These are phyloP conservation scores for Hirudo medicinalis DNA, from an alignment of 1,140 invertebrate genomes.

Conservation along the genomic window DNA sequence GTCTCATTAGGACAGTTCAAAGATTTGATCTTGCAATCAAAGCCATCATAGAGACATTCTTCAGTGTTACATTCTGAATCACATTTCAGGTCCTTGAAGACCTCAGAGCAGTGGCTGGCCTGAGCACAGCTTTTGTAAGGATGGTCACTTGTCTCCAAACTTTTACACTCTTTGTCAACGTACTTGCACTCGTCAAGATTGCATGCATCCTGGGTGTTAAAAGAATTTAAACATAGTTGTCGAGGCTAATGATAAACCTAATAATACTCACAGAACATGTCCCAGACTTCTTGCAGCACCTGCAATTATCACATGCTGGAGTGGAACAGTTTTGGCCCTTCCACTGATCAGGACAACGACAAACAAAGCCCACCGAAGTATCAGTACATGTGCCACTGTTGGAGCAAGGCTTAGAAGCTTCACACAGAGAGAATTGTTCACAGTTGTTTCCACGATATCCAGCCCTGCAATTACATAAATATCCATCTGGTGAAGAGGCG, in stretches of 20 bases:
- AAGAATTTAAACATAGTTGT: not conserved
- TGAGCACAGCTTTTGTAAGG: constrained; percentile 65
- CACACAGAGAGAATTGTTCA: constrained; percentile 18
- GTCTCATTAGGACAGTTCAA: constrained; percentile 6
- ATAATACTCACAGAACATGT: no score
- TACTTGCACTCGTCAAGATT: constrained; percentile 83
- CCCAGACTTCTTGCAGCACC: no score
- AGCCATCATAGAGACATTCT: constrained; percentile 81
- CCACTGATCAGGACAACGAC: constrained; percentile 52
- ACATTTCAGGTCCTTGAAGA: constrained; percentile 59
- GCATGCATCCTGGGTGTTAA: constrained; percentile 55
- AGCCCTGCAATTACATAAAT: constrained; percentile 16
- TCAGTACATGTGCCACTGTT: constrained; percentile 63
- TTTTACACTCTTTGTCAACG: constrained; percentile 84
- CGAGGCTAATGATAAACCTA: no score
- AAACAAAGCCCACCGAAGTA: not conserved
- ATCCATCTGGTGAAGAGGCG: not conserved
- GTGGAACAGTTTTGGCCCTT: not conserved
- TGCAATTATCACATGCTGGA: no score
- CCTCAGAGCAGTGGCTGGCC: constrained; percentile 57
- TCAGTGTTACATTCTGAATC: constrained; percentile 63
- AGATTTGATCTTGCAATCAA: constrained; percentile 55
- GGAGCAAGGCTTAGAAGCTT: constrained; percentile 29
- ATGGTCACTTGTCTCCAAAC: constrained; percentile 24
- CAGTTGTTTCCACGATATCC: constrained; percentile 22